Conservation (phyloP, 2,797 vertebrate genomes). For the Tinamus major region DNA sequence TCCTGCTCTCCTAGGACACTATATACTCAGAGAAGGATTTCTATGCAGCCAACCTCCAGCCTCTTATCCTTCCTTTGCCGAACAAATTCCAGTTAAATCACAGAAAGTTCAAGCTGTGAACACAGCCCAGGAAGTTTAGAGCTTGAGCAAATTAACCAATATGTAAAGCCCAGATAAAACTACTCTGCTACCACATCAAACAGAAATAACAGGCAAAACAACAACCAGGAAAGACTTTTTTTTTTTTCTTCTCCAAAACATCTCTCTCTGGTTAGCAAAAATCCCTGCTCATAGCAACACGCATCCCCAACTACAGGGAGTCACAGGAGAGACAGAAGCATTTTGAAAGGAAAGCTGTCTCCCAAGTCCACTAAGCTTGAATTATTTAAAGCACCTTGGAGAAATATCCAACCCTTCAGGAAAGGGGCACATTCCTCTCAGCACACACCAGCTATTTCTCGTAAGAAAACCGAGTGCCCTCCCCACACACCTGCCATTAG, state of each 20-base stretch:
- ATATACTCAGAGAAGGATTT: not conserved
- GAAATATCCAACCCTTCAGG: not conserved
- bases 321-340: fast-evolving
- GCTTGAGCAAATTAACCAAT: not conserved
- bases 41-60: not conserved
- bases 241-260: not conserved
- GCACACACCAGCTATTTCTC: not conserved
- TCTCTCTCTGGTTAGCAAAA: not conserved
- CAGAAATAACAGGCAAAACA: not conserved
- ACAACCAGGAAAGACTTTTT: not conserved
- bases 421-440: not conserved
- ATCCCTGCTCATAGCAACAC: fast-evolving
- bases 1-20: not conserved
- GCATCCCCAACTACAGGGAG: not conserved
- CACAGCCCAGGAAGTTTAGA: not conserved
- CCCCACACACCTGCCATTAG: not conserved
- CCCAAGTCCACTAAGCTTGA: not conserved
- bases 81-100: not conserved
- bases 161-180: not conserved
- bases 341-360: not conserved
- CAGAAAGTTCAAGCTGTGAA: not conserved
- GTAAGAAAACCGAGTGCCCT: not conserved
- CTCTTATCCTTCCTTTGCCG: not conserved
- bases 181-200: not conserved
- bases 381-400: not conserved